A percentile compares a stretch with the other conserved stretches of the same genome.
Evolutionary conservation across 37 sponge, comb jelly and placozoan species (phyloP).

Genomic region (Haliclona indistincta): DNA sequence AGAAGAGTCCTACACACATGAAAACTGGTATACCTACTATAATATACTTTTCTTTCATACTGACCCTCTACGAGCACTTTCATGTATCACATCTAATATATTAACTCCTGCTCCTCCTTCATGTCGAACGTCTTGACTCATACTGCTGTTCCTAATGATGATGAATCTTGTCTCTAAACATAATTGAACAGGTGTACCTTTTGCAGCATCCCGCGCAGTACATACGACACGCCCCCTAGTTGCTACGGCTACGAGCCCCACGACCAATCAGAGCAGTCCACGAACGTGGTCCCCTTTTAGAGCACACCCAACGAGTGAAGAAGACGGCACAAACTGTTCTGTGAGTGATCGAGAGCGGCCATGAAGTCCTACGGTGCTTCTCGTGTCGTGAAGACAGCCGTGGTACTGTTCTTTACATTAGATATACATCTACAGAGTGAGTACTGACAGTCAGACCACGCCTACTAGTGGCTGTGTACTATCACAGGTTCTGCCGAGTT

Average conservation of each 20-base stretch:
- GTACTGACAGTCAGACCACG: too few relatives aligned
- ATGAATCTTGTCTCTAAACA: too few relatives aligned
- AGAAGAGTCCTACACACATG: constrained; percentile 50
- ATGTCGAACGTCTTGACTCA: too few relatives aligned
- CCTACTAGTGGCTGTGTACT: too few relatives aligned
- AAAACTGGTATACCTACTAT: background rate
- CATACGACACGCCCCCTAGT: background rate
- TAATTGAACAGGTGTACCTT: too few relatives aligned
- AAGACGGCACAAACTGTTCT: too few relatives aligned
- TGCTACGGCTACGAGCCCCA: background rate
- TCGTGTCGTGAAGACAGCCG: constrained; percentile 4
- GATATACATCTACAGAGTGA: constrained; percentile 41
- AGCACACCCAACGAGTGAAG: background rate
- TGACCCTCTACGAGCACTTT: constrained; percentile 70
- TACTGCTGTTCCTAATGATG: too few relatives aligned
- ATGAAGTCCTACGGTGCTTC: too few relatives aligned
- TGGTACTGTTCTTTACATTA: constrained; percentile 48
- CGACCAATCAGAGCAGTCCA: background rate
- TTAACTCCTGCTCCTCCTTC: constrained; percentile 14
- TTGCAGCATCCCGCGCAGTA: too few relatives aligned
- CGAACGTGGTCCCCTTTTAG: too few relatives aligned
- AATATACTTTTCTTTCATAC: background rate
- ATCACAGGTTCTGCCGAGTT: too few relatives aligned
- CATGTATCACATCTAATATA: constrained; percentile 43
- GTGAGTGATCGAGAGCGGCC: too few relatives aligned